A percentile compares a stretch with the other conserved stretches of the same genome.
Conservation (phyloP, 2,888 invertebrate species). For the Dryomyza anilis region DNA sequence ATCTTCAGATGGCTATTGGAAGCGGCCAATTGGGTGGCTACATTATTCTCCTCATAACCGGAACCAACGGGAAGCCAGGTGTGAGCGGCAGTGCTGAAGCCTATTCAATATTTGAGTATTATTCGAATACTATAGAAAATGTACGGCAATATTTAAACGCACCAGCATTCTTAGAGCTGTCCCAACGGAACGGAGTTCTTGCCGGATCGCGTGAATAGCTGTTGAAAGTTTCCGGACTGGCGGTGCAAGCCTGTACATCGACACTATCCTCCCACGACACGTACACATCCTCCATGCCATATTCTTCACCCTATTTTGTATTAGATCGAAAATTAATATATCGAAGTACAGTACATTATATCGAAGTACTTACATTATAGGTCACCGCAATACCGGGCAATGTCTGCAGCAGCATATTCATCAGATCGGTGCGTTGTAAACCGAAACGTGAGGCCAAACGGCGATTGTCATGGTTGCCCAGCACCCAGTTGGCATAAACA, state of each 20-base stretch:
- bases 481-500: slow-evolving; percentile 68
- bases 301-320: slow-evolving; percentile 61
- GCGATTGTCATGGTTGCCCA: slow-evolving; percentile 70
- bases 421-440: slow-evolving; percentile 70
- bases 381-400: slow-evolving; percentile 68
- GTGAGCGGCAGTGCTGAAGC: slow-evolving; percentile 40
- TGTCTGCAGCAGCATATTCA: slow-evolving; percentile 72
- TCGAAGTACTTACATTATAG: slow-evolving; percentile 62
- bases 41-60: slow-evolving; percentile 42
- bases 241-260: slow-evolving; percentile 64
- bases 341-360: neutral
- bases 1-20: slow-evolving; percentile 65
- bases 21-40: slow-evolving; percentile 62
- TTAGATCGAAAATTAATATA: neutral
- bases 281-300: slow-evolving; percentile 58
- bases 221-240: slow-evolving; percentile 64
- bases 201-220: slow-evolving; percentile 68
- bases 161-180: slow-evolving; percentile 56
- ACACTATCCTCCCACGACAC: slow-evolving; percentile 66
- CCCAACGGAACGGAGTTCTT: slow-evolving; percentile 70
- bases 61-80: slow-evolving; percentile 46
- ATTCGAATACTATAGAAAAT: neutral
- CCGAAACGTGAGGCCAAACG: slow-evolving; percentile 69
- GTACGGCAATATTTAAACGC: neutral
- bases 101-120: slow-evolving; percentile 16